phyloP scores from a whole-genome alignment of 2,888 invertebrate species.

The Automeris io region DNA sequence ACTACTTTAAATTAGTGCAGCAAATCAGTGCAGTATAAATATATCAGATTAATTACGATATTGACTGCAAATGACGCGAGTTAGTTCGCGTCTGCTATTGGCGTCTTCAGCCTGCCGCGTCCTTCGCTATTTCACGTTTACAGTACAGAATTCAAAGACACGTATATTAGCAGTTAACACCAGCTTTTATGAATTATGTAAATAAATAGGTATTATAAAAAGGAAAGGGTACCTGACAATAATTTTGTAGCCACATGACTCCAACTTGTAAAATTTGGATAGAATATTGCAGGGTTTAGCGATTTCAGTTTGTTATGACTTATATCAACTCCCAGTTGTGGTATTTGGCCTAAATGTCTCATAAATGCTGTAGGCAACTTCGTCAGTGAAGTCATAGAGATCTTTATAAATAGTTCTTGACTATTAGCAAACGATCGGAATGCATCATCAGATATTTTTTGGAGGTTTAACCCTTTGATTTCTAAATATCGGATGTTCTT shows the following conservation, averaged over 20 bases:
- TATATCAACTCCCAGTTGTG: constrained; percentile 88
- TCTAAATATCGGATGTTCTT: constrained; percentile 88
- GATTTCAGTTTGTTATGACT: constrained; percentile 87
- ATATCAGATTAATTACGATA: too few relatives aligned
- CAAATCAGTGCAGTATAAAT: too few relatives aligned
- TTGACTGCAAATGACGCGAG: too few relatives aligned
- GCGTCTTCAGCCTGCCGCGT: too few relatives aligned
- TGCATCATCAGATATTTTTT: constrained; percentile 85
- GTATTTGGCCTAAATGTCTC: constrained; percentile 85
- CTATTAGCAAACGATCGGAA: constrained; percentile 85
- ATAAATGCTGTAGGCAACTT: constrained; percentile 89
- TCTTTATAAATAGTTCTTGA: constrained; percentile 86
- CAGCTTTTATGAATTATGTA: too few relatives aligned
- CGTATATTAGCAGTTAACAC: too few relatives aligned
- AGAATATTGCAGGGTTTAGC: constrained; percentile 89
- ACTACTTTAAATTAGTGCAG: too few relatives aligned
- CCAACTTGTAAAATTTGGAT: constrained; percentile 91
- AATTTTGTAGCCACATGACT: constrained; percentile 91
- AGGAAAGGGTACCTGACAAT: constrained; percentile 86
- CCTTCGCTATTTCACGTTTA: too few relatives aligned
- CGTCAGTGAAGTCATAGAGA: constrained; percentile 85
- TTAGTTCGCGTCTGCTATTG: too few relatives aligned
- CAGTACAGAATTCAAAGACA: too few relatives aligned
- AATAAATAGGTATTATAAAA: too few relatives aligned
- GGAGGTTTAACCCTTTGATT: constrained; percentile 85